phyloP scores from a whole-genome alignment of 2,888 invertebrate genomes.

The Eupeodes luniger region DNA sequence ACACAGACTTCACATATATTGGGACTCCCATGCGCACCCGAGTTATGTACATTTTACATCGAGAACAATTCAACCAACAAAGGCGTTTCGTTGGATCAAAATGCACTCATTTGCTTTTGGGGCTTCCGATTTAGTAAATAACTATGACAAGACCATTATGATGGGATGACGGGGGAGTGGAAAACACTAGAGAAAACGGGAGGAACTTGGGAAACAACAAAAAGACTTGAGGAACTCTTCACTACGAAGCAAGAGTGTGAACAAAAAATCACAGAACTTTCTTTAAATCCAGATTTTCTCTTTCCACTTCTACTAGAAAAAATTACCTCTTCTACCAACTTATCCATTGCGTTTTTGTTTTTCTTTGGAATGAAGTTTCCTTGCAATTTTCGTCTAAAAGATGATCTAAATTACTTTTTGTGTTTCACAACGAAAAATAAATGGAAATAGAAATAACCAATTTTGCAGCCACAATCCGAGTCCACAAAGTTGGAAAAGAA shows the following conservation, averaged over 20 bases:
- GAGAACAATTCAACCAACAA: not conserved
- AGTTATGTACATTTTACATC: slow-evolving; percentile 1
- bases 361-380: not conserved
- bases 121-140: slow-evolving; percentile 40
- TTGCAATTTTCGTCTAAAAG: not conserved
- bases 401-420: not conserved
- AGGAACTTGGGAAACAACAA: not conserved
- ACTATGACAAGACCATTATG: not conserved
- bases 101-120: not conserved
- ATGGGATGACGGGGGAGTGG: not conserved
- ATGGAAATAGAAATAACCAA: not conserved
- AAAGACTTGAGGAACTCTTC: not conserved
- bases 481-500: slow-evolving; percentile 59
- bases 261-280: not conserved
- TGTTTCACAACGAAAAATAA: slow-evolving; percentile 6
- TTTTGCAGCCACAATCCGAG: not conserved
- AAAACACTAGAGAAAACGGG: not conserved
- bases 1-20: not conserved
- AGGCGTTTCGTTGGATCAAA: not conserved
- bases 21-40: slow-evolving; percentile 18
- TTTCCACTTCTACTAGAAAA: not conserved
- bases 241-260: too few relatives aligned
- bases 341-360: slow-evolving; percentile 58
- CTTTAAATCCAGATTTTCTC: too few relatives aligned
- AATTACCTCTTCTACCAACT: slow-evolving; percentile 51